Conservation (phyloP, 2,888 invertebrate genomes). For the Serripes groenlandicus region DNA sequence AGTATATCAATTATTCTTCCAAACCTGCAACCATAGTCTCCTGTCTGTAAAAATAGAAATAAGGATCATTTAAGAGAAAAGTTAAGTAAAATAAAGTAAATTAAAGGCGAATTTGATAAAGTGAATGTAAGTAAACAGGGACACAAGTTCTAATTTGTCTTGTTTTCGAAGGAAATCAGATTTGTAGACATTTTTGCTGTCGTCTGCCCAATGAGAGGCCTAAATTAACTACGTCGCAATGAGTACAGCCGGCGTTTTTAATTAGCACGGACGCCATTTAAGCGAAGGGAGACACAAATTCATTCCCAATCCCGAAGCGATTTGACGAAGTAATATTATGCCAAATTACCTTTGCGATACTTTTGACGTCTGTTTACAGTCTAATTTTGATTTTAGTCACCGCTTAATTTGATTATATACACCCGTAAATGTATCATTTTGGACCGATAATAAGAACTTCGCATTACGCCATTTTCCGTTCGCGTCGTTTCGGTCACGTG, state of each 20-base stretch:
- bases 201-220: slow-evolving; percentile 16
- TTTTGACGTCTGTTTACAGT: slow-evolving; percentile 24
- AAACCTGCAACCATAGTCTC: too few relatives aligned
- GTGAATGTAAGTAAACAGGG: slow-evolving; percentile 21
- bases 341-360: slow-evolving; percentile 15
- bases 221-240: slow-evolving; percentile 11
- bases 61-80: too few relatives aligned
- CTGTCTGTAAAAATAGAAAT: too few relatives aligned
- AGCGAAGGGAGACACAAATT: slow-evolving; percentile 10
- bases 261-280: slow-evolving; percentile 17
- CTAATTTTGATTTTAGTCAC: slow-evolving; percentile 24
- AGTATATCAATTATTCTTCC: too few relatives aligned
- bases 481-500: slow-evolving; percentile 9
- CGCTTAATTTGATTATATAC: slow-evolving; percentile 20
- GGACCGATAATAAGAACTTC: neutral
- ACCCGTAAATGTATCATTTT: slow-evolving; percentile 20
- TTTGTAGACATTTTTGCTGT: slow-evolving; percentile 12
- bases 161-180: slow-evolving; percentile 8
- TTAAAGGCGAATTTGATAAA: slow-evolving; percentile 22
- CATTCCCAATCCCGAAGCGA: slow-evolving; percentile 12
- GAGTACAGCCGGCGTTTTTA: slow-evolving; percentile 18
- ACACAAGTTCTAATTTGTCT: slow-evolving; percentile 19
- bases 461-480: slow-evolving; percentile 7
- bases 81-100: slow-evolving; percentile 10
- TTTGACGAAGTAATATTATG: slow-evolving; percentile 23